Conservation (phyloP, 2,113 vertebrate species). For the Myotis lucifugus region DNA sequence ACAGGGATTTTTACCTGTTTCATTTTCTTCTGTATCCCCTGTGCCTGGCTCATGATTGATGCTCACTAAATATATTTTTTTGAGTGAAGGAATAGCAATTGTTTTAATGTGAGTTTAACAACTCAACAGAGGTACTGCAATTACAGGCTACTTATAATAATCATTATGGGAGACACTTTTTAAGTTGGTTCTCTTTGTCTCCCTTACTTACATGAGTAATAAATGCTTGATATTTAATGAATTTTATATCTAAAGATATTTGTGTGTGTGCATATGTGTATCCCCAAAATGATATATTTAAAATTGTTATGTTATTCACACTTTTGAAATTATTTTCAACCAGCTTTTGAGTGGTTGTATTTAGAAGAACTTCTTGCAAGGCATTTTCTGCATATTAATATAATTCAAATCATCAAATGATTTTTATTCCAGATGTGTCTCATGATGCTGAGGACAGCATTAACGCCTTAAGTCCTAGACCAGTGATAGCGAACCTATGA, state of each 20-base stretch:
- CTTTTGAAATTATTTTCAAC: conserved; percentile 31
- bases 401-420: conserved; percentile 46
- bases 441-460: background rate
- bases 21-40: background rate
- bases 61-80: background rate
- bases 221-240: background rate
- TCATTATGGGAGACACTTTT: background rate
- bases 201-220: background rate
- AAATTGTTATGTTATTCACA: background rate
- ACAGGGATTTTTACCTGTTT: background rate
- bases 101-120: conserved; percentile 34
- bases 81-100: background rate
- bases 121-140: background rate
- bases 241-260: background rate
- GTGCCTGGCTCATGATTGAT: background rate
- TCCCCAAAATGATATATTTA: background rate
- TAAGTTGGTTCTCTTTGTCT: background rate
- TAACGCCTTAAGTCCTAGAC: background rate
- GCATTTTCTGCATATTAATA: conserved; percentile 4
- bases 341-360: conserved; percentile 31
- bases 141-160: background rate
- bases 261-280: background rate
- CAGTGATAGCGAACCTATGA: no score
- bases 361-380: background rate
- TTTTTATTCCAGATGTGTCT: conserved; percentile 39